Evolutionary conservation across 1,140 invertebrate species (phyloP), one percentile per base, ranked within the genome.

Genomic region (Euura lappo): DNA sequence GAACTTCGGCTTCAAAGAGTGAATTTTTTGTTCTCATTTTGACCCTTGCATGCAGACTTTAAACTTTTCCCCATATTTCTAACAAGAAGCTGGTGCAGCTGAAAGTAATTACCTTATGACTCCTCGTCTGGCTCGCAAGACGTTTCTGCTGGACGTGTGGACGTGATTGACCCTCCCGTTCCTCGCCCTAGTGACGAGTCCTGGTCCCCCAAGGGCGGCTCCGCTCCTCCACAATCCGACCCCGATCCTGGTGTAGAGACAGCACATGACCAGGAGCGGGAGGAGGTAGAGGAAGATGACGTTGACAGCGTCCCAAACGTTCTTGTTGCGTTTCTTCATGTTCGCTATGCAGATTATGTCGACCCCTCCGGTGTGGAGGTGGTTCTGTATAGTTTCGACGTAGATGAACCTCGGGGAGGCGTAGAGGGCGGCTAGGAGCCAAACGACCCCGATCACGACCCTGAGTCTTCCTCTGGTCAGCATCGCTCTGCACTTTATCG

Each of bases 401-500:
- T 91, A 94, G 70, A 93, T 90, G 78, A 95, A 93, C 78, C 93
- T 93, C 1, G 94, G 94, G 3, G 91, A 90, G 71, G 92, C 93
- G 85, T 95, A 95, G 0, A 92, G 84, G 0, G 93, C 93, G 74
- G 93, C 93, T 3, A 93, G 89, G 45, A 94, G 86, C 94, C 94
- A 96, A 7, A 95, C 94, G 4, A 91, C 89, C 8, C 91, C 85
- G 69, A 95, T 93, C 46, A 93, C 93, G 77, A 93, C 91, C 86
- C 91, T 89, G 11, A 94, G 85, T 77, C 93, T 87, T 7, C 87
- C 89, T 2, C 92, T 91, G 2, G 93, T 94, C 45, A 94, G 85
- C 75, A 94, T 93, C 77, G 93, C 93, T 77, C 93, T 93, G 80
- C 93, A 94, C 2, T 92, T 92, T 72, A 95, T 94, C 6, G 94